Evolutionary conservation across 2,113 vertebrate species (phyloP), one percentile per base, ranked within the genome.

Genomic region (Otolemur garnettii): DNA sequence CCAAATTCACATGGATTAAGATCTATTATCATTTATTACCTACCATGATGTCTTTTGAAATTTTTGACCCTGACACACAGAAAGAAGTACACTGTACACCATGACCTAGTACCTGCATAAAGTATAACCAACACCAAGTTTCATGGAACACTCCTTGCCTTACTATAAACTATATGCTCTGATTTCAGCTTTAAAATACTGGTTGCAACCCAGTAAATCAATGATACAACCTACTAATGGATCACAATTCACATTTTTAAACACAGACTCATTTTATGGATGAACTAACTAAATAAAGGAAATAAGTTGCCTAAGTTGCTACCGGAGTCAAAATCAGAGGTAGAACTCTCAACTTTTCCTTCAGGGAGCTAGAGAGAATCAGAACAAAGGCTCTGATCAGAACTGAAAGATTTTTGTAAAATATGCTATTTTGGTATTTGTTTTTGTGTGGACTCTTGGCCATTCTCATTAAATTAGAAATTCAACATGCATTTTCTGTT

Each of bases 151-250:
- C 21, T 68, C 35, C 50, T 92, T 72, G 84, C 22, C 45, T 92
- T 62, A 45, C 45, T 28, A 45, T 75, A 94, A 86, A 74, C 11
- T 3, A 21, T 21, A 62, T 33, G n/a, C 71, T 89, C 22, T n/a
- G 72, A 94, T 93, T 84, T 95, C 86, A 80, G n/a, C 71, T 83
- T 55, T 28, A 57, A 88, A 78, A 80, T 77, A 45, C 71, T 71
- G 75, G 59, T 83, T 26, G 5, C 33, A 30, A 75, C 59, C 28
- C 57, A 80, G 28, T 53, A 66, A 57, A 83, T 68, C 57, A 50
- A 50, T 90, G 83, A 90, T 30, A 64, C 19, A 75, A 57, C 53
- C 33, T 94, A 59, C 77, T 78, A 87, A 57, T 30, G n/a, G 21
- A 57, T 74, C 57, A 35, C 28, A 38, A 64, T 42, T 93, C 60